A percentile compares a stretch with the other conserved stretches of the same genome.
These are phyloP conservation scores for Hydra vulgaris DNA, from an alignment of 30 jellyfish, hydroid and myxozoan species.

Conservation along the genomic window DNA sequence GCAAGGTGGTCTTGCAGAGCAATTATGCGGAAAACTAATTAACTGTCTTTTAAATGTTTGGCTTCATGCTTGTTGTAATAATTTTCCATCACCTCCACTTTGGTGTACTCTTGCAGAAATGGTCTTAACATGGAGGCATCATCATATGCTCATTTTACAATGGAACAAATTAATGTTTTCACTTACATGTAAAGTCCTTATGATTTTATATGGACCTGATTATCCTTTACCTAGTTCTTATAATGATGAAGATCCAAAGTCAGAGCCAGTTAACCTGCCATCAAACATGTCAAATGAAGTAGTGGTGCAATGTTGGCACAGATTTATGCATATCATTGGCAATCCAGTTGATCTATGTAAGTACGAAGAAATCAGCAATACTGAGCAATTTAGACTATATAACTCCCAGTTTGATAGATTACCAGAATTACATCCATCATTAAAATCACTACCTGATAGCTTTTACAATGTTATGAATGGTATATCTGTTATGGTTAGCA, in stretches of 20 bases:
- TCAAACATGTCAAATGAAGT: slow-evolving; percentile 55
- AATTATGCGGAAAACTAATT: slow-evolving; percentile 78
- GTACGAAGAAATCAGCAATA: slow-evolving; percentile 40
- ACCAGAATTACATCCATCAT: slow-evolving; percentile 65
- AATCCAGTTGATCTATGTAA: slow-evolving; percentile 70
- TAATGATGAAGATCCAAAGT: slow-evolving; percentile 38
- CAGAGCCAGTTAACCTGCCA: slow-evolving; percentile 32
- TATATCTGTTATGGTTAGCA: slow-evolving; percentile 64
- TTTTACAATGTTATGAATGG: slow-evolving; percentile 84
- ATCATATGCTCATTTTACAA: slow-evolving; percentile 57
- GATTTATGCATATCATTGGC: slow-evolving; percentile 77
- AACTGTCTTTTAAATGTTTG: slow-evolving; percentile 57
- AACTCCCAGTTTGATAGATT: slow-evolving; percentile 49
- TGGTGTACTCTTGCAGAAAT: slow-evolving; percentile 88
- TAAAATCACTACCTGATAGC: slow-evolving; percentile 66
- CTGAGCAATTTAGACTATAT: slow-evolving; percentile 45
- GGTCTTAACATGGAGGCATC: slow-evolving; percentile 85
- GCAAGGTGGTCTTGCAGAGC: slow-evolving; percentile 82
- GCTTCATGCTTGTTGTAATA: slow-evolving; percentile 57
- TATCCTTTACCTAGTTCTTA: slow-evolving; percentile 27
- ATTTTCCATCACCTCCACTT: slow-evolving; percentile 87
- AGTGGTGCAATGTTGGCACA: slow-evolving; percentile 89
- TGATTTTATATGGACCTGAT: slow-evolving; percentile 65
- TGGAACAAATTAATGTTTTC: slow-evolving; percentile 78
- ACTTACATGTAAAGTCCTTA: slow-evolving; percentile 50